phyloP scores from a whole-genome alignment of 2,888 invertebrate genomes.

The Drosophila imparisetae region DNA sequence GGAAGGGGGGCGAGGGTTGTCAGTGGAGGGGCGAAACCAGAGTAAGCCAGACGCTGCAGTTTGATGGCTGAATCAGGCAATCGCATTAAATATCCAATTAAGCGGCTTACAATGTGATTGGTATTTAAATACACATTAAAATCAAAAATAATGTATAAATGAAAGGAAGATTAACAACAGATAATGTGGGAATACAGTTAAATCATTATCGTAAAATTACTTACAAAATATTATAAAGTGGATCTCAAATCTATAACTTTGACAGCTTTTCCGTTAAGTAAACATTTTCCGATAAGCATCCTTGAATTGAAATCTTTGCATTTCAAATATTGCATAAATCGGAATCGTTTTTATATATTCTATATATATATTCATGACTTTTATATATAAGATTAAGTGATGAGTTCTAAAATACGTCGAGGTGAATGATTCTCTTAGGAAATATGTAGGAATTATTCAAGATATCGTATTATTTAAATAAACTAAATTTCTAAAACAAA shows the following conservation, averaged over 20 bases:
- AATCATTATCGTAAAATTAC: background rate
- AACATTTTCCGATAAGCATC: background rate
- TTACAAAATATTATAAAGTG: background rate
- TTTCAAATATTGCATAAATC: background rate
- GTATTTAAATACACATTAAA: background rate
- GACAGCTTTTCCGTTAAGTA: background rate
- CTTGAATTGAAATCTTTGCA: background rate
- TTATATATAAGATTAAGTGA: background rate
- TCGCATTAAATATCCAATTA: conserved; percentile 7
- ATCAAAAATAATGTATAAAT: background rate
- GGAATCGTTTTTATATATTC: background rate
- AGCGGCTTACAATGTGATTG: background rate
- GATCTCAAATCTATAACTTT: background rate
- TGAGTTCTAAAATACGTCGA: background rate
- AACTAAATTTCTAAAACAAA: conserved; percentile 37
- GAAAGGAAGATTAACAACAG: background rate
- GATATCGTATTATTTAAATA: no score
- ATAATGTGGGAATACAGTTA: no score
- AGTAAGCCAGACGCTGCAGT: background rate
- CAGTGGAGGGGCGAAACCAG: background rate
- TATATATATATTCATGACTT: background rate
- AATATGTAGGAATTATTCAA: no score
- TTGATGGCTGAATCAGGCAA: background rate
- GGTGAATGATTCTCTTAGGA: background rate
- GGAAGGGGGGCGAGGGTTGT: background rate